phyloP scores from a whole-genome alignment of 2,888 invertebrate species.

The Synanthedon tipuliformis region DNA sequence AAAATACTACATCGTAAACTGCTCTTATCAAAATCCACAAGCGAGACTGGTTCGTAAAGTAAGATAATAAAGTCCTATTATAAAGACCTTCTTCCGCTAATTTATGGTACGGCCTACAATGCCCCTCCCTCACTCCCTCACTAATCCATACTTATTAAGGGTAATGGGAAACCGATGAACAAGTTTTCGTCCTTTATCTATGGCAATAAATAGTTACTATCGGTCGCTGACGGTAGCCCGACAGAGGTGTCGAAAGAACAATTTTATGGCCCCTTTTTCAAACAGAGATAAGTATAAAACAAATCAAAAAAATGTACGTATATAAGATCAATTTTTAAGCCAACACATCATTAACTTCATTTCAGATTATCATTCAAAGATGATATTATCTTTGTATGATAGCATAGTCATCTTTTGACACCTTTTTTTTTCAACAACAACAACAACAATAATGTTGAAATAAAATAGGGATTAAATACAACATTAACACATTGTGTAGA shows the following conservation, averaged over 20 bases:
- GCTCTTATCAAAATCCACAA: slow-evolving; percentile 51
- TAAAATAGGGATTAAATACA: too few relatives aligned
- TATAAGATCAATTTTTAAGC: too few relatives aligned
- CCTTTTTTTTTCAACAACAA: too few relatives aligned
- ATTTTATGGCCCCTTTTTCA: slow-evolving; percentile 44
- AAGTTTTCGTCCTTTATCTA: slow-evolving; percentile 61
- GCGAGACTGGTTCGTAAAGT: slow-evolving; percentile 19
- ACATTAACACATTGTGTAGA: too few relatives aligned
- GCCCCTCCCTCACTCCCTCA: slow-evolving; percentile 46
- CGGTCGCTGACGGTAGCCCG: slow-evolving; percentile 30
- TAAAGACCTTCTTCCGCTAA: slow-evolving; percentile 49
- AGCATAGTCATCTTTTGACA: too few relatives aligned
- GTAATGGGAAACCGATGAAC: slow-evolving; percentile 64
- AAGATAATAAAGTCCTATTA: slow-evolving; percentile 51
- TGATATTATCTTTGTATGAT: too few relatives aligned
- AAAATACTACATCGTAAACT: slow-evolving; percentile 46
- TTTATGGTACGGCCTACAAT: slow-evolving; percentile 47
- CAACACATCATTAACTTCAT: too few relatives aligned
- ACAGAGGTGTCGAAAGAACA: slow-evolving; percentile 44
- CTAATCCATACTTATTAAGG: slow-evolving; percentile 69
- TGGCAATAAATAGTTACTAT: slow-evolving; percentile 49
- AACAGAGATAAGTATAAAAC: too few relatives aligned
- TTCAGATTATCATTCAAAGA: too few relatives aligned
- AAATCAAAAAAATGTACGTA: too few relatives aligned
- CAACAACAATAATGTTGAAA: too few relatives aligned